A percentile compares a stretch with the other conserved stretches of the same genome.
Evolutionary conservation across 2,113 vertebrate species (phyloP).

Genomic region (Upupa epops): DNA sequence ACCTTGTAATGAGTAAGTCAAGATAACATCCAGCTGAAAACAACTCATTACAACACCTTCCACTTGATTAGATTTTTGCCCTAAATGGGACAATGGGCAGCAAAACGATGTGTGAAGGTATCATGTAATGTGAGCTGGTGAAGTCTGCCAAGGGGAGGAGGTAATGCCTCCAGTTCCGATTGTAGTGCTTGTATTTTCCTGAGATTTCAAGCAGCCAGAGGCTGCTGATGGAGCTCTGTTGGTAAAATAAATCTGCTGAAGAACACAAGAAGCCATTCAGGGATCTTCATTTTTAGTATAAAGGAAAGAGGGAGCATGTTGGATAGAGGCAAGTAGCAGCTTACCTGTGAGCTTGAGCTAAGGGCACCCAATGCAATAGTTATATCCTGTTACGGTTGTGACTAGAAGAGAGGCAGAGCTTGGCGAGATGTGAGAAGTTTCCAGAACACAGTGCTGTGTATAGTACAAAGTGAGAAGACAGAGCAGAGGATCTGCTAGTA

Average conservation of each 20-base stretch:
- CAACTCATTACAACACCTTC: conserved; percentile 32
- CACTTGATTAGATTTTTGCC: conserved; percentile 34
- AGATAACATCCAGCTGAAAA: conserved; percentile 18
- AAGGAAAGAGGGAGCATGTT: background rate
- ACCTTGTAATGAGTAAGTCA: conserved; percentile 2
- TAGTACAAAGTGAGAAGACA: background rate
- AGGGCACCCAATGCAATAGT: background rate
- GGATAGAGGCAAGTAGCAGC: background rate
- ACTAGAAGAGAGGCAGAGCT: background rate
- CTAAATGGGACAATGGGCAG: background rate
- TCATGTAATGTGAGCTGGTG: background rate
- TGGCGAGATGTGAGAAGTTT: background rate
- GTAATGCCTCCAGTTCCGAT: background rate
- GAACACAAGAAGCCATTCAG: background rate
- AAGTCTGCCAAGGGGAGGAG: background rate
- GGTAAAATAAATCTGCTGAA: background rate
- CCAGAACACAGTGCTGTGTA: background rate
- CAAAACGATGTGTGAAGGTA: background rate
- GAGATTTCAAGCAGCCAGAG: background rate
- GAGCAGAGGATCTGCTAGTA: background rate
- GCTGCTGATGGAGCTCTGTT: background rate
- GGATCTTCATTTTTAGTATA: background rate
- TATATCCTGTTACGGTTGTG: rapidly evolving
- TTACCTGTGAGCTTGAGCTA: background rate
- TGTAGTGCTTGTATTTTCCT: background rate